phyloP scores from a whole-genome alignment of 2,113 vertebrate species.

The Oryzias melastigma region DNA sequence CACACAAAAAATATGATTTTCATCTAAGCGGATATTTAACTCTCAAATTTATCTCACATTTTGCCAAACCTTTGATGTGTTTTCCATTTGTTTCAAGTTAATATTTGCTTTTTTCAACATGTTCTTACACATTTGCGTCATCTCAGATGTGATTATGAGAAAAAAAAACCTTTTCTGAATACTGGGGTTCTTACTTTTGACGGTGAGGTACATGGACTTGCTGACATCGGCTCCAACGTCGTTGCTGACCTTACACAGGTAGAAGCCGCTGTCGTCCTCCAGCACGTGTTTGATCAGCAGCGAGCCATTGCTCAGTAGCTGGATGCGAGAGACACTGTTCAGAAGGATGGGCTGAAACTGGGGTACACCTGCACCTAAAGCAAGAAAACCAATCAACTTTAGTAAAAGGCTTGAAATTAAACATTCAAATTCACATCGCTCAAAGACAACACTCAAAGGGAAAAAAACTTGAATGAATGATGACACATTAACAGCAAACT shows the following conservation, averaged over 20 bases:
- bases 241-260: slow-evolving; percentile 99
- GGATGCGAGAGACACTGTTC: slow-evolving; percentile 88
- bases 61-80: no score
- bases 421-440: not conserved
- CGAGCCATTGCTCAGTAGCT: slow-evolving; percentile 93
- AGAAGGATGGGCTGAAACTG: slow-evolving; percentile 95
- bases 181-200: slow-evolving; percentile 92
- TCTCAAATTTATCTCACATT: no score
- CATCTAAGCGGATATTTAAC: no score
- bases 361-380: slow-evolving; percentile 92
- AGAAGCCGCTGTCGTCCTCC: slow-evolving; percentile 98
- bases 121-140: not conserved
- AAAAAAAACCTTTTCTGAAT: not conserved
- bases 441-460: not conserved
- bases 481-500: not conserved
- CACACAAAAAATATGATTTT: no score
- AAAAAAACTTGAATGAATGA: not conserved
- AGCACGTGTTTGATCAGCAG: slow-evolving; percentile 96
- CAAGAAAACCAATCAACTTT: not conserved
- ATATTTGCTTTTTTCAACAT: no score
- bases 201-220: slow-evolving; percentile 99
- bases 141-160: not conserved
- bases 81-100: no score
- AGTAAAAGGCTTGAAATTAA: not conserved
- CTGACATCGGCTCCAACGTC: slow-evolving; percentile 99